Conservation (phyloP, 1,140 invertebrate genomes). For the Ceratina australensis region DNA sequence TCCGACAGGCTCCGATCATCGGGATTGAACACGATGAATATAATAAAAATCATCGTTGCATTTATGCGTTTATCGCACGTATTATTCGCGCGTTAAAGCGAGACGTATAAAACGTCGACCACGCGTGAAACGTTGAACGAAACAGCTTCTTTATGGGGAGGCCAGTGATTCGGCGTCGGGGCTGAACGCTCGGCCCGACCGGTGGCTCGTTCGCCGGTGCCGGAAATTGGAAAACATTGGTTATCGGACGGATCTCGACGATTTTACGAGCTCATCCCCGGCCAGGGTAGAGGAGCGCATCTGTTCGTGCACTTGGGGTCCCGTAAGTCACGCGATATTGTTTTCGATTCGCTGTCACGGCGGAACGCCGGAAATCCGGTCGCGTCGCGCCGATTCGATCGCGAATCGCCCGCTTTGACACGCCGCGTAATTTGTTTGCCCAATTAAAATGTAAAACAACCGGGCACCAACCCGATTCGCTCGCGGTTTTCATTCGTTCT, state of each 20-base stretch:
- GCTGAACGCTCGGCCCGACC: constrained; percentile 28
- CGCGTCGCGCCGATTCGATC: background rate
- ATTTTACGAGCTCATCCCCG: constrained; percentile 58
- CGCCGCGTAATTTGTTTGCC: constrained; percentile 32
- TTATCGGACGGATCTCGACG: constrained; percentile 59
- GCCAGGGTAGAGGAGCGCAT: background rate
- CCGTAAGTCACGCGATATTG: constrained; percentile 26
- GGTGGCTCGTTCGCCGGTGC: constrained; percentile 28
- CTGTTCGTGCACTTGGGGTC: constrained; percentile 22
- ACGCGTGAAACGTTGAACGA: background rate
- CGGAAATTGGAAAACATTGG: constrained; percentile 67
- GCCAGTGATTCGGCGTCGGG: constrained; percentile 41
- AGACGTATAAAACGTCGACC: background rate
- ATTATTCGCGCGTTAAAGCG: background rate
- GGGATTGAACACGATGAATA: too few species aligned
- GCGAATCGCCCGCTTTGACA: constrained; percentile 18
- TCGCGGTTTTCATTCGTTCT: constrained; percentile 32
- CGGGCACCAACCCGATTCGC: constrained; percentile 10
- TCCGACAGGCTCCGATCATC: too few species aligned
- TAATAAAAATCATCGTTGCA: too few species aligned
- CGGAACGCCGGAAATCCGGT: constrained; percentile 22
- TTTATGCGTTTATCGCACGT: too few species aligned
- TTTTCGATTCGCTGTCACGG: background rate
- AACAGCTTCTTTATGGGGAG: constrained; percentile 49
- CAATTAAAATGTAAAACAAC: constrained; percentile 34